Evolutionary conservation across 2,888 invertebrate genomes (phyloP).

Genomic region (Fabriciana adippe): DNA sequence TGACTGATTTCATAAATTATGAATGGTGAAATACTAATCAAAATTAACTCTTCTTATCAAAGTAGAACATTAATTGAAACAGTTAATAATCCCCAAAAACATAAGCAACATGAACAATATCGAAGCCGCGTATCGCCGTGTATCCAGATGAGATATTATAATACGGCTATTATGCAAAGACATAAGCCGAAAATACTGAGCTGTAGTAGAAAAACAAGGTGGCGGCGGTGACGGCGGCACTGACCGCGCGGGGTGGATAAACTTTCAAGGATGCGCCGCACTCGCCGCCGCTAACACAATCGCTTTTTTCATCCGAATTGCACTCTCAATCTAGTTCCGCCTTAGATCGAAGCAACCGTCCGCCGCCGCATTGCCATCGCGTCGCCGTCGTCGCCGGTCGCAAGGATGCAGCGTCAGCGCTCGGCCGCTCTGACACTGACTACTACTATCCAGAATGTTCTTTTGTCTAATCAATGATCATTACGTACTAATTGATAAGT

Average conservation of each 20-base stretch:
- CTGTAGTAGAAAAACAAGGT: slow-evolving; percentile 46
- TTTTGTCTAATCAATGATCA: too few relatives aligned
- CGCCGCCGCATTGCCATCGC: background rate
- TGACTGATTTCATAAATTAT: too few relatives aligned
- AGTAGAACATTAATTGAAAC: too few relatives aligned
- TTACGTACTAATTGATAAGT: too few relatives aligned
- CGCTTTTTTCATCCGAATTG: slow-evolving; percentile 50
- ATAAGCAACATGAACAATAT: background rate
- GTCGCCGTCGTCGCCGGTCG: slow-evolving; percentile 24
- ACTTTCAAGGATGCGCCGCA: slow-evolving; percentile 66
- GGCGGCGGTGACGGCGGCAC: slow-evolving; percentile 51
- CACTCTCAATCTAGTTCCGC: slow-evolving; percentile 51
- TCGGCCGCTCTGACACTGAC: too few relatives aligned
- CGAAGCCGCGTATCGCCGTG: background rate
- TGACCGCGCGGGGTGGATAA: slow-evolving; percentile 66
- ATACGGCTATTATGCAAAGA: slow-evolving; percentile 42
- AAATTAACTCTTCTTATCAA: too few relatives aligned
- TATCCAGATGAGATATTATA: slow-evolving; percentile 8
- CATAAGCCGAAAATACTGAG: slow-evolving; percentile 50
- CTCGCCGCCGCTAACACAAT: slow-evolving; percentile 30
- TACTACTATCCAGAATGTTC: too few relatives aligned
- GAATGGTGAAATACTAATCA: too few relatives aligned
- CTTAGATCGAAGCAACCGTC: slow-evolving; percentile 14
- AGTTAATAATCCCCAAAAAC: background rate
- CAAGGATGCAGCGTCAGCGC: too few relatives aligned